A percentile compares a stretch with the other conserved stretches of the same genome.
Conservation (phyloP, 2,797 vertebrate species). For the Gambusia yucatana region DNA sequence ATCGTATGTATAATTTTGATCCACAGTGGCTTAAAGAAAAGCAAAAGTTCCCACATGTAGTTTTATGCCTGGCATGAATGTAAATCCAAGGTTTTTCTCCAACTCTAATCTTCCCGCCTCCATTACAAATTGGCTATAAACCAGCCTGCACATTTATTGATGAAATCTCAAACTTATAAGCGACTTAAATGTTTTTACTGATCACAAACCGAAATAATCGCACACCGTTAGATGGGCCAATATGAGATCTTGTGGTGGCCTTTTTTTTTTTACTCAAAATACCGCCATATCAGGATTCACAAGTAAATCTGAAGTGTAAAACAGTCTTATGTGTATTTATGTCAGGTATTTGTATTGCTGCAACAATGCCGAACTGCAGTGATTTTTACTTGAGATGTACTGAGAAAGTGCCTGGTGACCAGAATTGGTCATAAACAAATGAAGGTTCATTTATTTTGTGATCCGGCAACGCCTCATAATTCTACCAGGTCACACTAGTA, state of each 20-base stretch:
- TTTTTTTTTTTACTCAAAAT: not conserved
- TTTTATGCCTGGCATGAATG: not conserved
- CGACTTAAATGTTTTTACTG: conserved; percentile 13
- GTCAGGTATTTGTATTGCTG: not conserved
- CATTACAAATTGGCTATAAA: conserved; percentile 44
- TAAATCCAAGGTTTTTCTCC: not conserved
- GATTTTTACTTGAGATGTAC: not conserved
- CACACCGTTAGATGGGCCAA: not conserved
- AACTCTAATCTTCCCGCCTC: not conserved
- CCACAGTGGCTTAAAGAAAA: not conserved
- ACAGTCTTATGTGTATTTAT: not conserved
- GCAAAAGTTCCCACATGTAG: not conserved
- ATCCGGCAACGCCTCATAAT: not conserved
- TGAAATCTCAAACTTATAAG: not conserved
- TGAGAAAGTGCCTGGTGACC: not conserved
- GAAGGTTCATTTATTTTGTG: not conserved
- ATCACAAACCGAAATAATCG: conserved; percentile 6
- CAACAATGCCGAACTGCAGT: not conserved
- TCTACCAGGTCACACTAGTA: not conserved
- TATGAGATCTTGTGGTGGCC: not conserved
- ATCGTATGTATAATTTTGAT: not conserved
- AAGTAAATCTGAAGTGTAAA: not conserved
- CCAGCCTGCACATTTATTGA: conserved; percentile 9
- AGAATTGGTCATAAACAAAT: not conserved
- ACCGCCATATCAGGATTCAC: not conserved